Conservation (phyloP, 2,888 invertebrate genomes). For the Aleiodes leptofemur region DNA sequence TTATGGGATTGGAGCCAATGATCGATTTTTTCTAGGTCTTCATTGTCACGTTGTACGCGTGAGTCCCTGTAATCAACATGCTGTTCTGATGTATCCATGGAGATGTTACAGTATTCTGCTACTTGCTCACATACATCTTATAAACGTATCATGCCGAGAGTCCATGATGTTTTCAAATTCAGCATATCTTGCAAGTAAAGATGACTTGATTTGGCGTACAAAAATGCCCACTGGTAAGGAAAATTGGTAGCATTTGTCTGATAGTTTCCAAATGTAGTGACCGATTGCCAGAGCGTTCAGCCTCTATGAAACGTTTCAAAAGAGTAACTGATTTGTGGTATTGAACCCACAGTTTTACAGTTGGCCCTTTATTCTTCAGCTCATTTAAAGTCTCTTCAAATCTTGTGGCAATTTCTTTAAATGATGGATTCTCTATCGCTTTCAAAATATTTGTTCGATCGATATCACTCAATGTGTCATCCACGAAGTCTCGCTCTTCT, state of each 20-base stretch:
- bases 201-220: conserved; percentile 61
- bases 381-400: not conserved
- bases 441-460: not conserved
- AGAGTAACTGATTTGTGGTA: conserved; percentile 46
- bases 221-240: conserved; percentile 63
- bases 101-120: no score
- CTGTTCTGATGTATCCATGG: no score
- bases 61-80: no score
- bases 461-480: not conserved
- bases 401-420: not conserved
- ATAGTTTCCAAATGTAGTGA: conserved; percentile 26
- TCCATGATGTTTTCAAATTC: conserved; percentile 29
- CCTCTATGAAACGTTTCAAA: conserved; percentile 12
- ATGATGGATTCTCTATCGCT: not conserved
- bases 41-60: no score
- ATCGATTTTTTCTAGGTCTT: no score
- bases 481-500: not conserved
- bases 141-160: no score
- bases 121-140: no score
- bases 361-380: not conserved
- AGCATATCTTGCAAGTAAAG: conserved; percentile 64
- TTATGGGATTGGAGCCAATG: no score
- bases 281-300: conserved; percentile 22
- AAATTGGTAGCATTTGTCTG: conserved; percentile 57
- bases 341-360: conserved; percentile 23